phyloP scores from a whole-genome alignment of 2,888 invertebrate species.

The Thera obeliscata region DNA sequence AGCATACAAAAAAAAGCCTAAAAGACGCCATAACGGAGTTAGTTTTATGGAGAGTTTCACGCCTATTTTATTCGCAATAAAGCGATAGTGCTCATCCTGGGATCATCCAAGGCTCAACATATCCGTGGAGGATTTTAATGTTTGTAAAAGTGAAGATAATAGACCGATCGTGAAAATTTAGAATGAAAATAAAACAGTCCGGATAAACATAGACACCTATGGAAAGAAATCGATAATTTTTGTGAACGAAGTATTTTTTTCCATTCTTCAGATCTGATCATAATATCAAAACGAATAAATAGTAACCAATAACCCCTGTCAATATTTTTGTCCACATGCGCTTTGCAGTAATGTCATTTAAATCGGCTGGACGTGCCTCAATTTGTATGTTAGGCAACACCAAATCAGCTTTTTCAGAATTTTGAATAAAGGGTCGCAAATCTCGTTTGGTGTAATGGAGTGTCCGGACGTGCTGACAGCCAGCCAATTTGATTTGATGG shows the following conservation, averaged over 20 bases:
- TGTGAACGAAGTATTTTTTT: no score
- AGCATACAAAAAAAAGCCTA: no score
- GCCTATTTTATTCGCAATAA: constrained; percentile 6
- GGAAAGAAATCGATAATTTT: no score
- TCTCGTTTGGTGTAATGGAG: constrained; percentile 10
- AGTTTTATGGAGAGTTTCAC: constrained; percentile 11
- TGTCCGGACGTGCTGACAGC: constrained; percentile 7
- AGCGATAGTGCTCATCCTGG: constrained; percentile 2
- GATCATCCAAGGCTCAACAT: background rate
- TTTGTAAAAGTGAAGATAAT: no score
- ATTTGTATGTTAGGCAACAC: constrained; percentile 10
- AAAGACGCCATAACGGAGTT: background rate
- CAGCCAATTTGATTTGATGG: constrained; percentile 2
- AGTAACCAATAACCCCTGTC: background rate
- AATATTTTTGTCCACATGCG: background rate
- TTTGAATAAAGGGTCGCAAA: constrained; percentile 16
- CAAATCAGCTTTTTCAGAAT: constrained; percentile 10
- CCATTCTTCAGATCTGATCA: no score
- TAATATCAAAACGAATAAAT: no score
- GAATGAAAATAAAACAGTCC: no score
- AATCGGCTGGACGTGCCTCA: constrained; percentile 20
- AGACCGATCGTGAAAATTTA: no score
- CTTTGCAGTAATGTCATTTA: constrained; percentile 2
- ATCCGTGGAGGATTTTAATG: background rate
- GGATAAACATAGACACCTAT: no score